Evolutionary conservation across 1,140 invertebrate species (phyloP).

Genomic region (Diachasma alloeum): DNA sequence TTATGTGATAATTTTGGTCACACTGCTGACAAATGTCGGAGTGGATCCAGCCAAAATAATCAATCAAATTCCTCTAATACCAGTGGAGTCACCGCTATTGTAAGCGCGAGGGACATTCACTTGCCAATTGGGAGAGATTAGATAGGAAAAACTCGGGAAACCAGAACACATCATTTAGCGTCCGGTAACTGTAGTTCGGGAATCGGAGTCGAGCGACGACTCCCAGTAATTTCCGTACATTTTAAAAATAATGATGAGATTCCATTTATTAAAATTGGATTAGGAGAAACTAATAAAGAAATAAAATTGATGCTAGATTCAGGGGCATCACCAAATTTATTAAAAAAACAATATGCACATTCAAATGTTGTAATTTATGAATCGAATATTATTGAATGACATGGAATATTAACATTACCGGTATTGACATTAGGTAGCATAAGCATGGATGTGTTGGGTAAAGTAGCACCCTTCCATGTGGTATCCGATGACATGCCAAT

Average conservation of each 20-base stretch:
- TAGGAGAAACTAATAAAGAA: not conserved
- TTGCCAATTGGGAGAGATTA: not conserved
- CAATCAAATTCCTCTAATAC: too few relatives aligned
- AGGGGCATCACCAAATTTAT: not conserved
- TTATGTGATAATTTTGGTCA: too few relatives aligned
- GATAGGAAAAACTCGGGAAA: not conserved
- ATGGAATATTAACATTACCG: not conserved
- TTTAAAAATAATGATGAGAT: not conserved
- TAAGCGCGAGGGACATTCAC: not conserved
- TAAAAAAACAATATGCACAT: not conserved
- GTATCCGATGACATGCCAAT: not conserved
- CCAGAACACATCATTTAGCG: not conserved
- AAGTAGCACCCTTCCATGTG: not conserved
- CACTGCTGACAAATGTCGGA: too few relatives aligned
- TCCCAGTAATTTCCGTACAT: too few relatives aligned
- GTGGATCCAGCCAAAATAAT: too few relatives aligned
- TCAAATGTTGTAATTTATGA: not conserved
- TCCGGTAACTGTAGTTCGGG: not conserved
- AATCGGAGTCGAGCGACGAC: conserved; percentile 2
- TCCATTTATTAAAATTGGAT: not conserved
- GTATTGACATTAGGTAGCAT: not conserved
- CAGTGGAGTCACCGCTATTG: too few relatives aligned
- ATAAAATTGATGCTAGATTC: not conserved
- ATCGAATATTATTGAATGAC: not conserved
- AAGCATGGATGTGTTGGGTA: not conserved